A percentile compares a stretch with the other conserved stretches of the same genome.
These are phyloP conservation scores for Doris montereyensis DNA, from an alignment of 2,888 invertebrate genomes.

Conservation along the genomic window DNA sequence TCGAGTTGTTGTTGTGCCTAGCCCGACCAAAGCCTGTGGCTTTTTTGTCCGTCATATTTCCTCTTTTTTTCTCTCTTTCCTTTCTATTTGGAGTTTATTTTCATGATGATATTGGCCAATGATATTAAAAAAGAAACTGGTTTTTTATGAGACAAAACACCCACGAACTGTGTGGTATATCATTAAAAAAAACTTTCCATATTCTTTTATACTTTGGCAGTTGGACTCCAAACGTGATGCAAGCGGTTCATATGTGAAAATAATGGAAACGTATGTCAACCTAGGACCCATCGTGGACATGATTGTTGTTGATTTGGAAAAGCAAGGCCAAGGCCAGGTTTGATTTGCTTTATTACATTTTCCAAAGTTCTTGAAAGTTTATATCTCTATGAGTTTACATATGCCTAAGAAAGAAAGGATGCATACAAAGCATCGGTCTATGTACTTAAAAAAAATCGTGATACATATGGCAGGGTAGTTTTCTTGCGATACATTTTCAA, in stretches of 20 bases:
- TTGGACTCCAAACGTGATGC: constrained; percentile 89
- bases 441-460: no score
- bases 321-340: constrained; percentile 91
- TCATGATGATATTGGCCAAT: no score
- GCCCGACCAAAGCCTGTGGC: no score
- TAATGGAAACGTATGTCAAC: constrained; percentile 97
- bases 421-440: not conserved
- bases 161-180: no score
- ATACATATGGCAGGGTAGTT: no score
- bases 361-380: not conserved
- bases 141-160: no score
- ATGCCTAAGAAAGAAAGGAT: not conserved
- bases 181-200: not conserved
- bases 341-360: constrained; percentile 1
- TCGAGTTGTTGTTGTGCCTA: no score
- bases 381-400: not conserved
- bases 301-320: constrained; percentile 96
- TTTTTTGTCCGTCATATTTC: no score
- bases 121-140: no score
- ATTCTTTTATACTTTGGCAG: constrained; percentile 56
- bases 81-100: no score
- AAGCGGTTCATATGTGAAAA: constrained; percentile 88
- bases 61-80: no score
- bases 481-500: no score
- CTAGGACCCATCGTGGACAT: constrained; percentile 98